These are phyloP conservation scores for Noctilio leporinus DNA, from an alignment of 2,113 vertebrate species.

Conservation along the genomic window DNA sequence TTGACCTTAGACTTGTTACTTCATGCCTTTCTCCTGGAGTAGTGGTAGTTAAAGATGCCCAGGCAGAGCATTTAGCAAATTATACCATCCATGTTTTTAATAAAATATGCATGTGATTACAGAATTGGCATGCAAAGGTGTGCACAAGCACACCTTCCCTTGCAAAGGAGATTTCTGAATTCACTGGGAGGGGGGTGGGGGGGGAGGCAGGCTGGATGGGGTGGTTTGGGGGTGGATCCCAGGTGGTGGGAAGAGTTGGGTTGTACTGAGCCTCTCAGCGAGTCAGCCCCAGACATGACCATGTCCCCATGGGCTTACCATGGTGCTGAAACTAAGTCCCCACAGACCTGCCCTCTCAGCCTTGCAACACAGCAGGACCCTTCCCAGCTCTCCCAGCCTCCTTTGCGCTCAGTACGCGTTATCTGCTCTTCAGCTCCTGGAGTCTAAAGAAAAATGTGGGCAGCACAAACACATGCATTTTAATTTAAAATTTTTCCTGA, in stretches of 20 bases:
- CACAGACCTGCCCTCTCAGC: fast-evolving
- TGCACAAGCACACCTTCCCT: not conserved
- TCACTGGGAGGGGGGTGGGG: not conserved
- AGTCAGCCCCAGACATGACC: not conserved
- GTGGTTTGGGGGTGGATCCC: too few relatives aligned
- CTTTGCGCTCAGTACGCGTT: not conserved
- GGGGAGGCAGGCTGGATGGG: fast-evolving
- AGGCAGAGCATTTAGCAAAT: not conserved
- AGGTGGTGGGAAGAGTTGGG: not conserved
- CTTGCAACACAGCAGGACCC: fast-evolving
- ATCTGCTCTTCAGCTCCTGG: not conserved
- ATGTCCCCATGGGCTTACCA: too few relatives aligned
- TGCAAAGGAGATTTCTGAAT: not conserved
- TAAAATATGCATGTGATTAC: not conserved
- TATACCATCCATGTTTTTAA: not conserved
- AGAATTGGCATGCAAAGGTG: not conserved
- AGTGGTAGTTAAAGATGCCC: not conserved
- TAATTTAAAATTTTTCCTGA: not conserved
- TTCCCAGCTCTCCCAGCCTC: not conserved
- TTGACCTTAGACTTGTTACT: not conserved
- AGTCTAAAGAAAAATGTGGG: not conserved
- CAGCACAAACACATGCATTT: not conserved
- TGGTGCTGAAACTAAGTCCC: not conserved
- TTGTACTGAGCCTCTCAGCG: not conserved
- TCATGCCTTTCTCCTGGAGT: not conserved